phyloP scores from a whole-genome alignment of 2,113 vertebrate species.

The Bufo gargarizans region DNA sequence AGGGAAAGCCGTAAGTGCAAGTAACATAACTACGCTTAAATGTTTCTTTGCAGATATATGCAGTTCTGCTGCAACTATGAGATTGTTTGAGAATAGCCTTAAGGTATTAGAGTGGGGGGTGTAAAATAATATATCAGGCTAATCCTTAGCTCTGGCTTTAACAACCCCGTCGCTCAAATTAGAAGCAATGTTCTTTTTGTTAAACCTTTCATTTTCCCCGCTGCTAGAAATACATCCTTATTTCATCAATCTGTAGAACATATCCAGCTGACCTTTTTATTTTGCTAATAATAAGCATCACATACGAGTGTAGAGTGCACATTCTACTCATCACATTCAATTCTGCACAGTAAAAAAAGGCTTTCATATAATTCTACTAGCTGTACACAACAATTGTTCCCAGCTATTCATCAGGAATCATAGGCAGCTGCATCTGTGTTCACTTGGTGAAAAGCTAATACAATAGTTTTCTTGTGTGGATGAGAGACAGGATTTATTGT shows the following conservation, averaged over 20 bases:
- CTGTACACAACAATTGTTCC: background rate
- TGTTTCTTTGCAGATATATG: constrained; percentile 18
- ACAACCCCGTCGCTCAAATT: constrained; percentile 35
- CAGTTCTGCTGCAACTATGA: constrained; percentile 26
- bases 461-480: constrained; percentile 38
- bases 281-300: constrained; percentile 36
- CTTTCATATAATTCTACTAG: constrained; percentile 25
- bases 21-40: background rate
- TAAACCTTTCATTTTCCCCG: constrained; percentile 29
- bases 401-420: constrained; percentile 16
- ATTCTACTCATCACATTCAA: constrained; percentile 12
- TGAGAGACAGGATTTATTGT: constrained; percentile 19
- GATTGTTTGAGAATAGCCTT: constrained; percentile 26
- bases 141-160: constrained; percentile 19
- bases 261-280: constrained; percentile 30
- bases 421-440: constrained; percentile 33
- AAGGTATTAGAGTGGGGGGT: background rate
- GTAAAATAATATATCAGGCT: constrained; percentile 23
- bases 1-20: background rate
- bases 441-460: constrained; percentile 1
- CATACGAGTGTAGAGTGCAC: constrained; percentile 9
- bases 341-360: background rate
- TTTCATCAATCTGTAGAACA: constrained; percentile 42
- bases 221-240: constrained; percentile 40
- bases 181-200: constrained; percentile 32